Base-by-base conservation (phyloP, 2,888 invertebrate genomes). In the Scaptomyza tumidula region DNA sequence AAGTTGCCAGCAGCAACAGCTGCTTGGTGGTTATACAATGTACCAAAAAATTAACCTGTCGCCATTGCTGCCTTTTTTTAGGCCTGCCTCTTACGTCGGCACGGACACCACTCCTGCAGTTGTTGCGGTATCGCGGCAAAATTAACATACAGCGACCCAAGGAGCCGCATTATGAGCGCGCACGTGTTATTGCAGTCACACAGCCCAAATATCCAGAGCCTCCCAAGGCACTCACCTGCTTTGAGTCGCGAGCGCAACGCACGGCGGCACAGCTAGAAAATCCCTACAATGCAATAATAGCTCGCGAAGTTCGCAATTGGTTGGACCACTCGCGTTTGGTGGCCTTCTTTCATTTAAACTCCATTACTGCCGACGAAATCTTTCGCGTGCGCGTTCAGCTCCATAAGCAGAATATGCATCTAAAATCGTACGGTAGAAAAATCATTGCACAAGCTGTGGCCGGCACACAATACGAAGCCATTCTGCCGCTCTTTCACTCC, bases 81-180 rank as follows among this genome's bases (percentile, higher is more conserved):
- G 86, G 61, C 10, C 67, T 86, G 44, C 57, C 82, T 3, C 48
- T 86, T 29, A 33, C 75, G 13, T 58, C 66, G 54, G 50, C 68
- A 4, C 78, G 79, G 9, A 63, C 91, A 4, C 93, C 93, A 0
- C 88, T 94, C n/a, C 69, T 93, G 14, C 91, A 95, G 80, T 93
- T 94, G 6, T 94, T 94, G 89, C 93, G 97, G 77, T 96, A 94
- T 90, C 93, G 95, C 24, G 95, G 95, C 3, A 96, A 96, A 93
- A 95, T 97, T 55, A 97, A 97, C 87, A 94, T 97, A 44, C 95
- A 96, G 90, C 94, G 93, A 74, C 97, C 97, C 1, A 94, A 93
- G 85, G 92, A 94, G 53, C 95, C 96, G 1, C 96, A 96, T 90
- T 96, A 94, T 88, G 94, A 94, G 75, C 94, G 95, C 73, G 95